Evolutionary conservation across 2,888 invertebrate genomes (phyloP).

Genomic region (Drosophila dives): DNA sequence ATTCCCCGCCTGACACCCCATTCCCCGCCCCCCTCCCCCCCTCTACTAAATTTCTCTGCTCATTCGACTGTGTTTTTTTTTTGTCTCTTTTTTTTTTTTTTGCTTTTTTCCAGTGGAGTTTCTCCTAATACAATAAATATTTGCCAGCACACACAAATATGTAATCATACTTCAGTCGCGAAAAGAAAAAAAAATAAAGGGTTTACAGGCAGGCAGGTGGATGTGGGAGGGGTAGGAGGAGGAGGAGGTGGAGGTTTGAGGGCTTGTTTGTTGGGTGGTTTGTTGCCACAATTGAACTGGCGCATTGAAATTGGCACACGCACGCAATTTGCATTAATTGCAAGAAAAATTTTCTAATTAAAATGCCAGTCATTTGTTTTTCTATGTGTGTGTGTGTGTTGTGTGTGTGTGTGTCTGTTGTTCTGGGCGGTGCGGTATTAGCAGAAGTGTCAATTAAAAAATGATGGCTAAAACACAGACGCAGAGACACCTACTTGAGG

Average conservation of each 20-base stretch:
- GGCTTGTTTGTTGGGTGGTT: not conserved
- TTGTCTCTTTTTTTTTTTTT: slow-evolving; percentile 33
- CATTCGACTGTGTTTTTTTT: slow-evolving; percentile 21
- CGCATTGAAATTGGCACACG: slow-evolving; percentile 79
- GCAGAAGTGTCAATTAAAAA: slow-evolving; percentile 83
- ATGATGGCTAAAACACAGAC: slow-evolving; percentile 13
- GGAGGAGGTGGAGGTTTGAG: not conserved
- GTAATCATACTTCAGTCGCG: slow-evolving; percentile 72
- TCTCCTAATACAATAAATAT: slow-evolving; percentile 78
- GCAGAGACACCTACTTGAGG: slow-evolving; percentile 39
- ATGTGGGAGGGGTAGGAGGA: not conserved
- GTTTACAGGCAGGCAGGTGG: slow-evolving; percentile 21
- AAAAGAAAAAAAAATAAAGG: slow-evolving; percentile 42
- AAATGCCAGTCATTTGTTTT: slow-evolving; percentile 77
- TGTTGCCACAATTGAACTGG: slow-evolving; percentile 64
- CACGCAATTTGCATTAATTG: slow-evolving; percentile 81
- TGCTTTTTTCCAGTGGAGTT: slow-evolving; percentile 44
- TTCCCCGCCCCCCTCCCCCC: no score
- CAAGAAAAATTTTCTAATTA: slow-evolving; percentile 82
- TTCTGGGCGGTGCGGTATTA: slow-evolving; percentile 56
- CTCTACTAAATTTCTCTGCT: not conserved
- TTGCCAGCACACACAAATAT: slow-evolving; percentile 75
- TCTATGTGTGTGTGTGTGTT: slow-evolving; percentile 4
- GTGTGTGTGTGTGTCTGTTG: slow-evolving; percentile 9
- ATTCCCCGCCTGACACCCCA: slow-evolving; percentile 51